Percentiles rank a stretch among this genome's conserved stretches.
Evolutionary conservation across 1,140 invertebrate species (phyloP).

Genomic region (Cydia strobilella): DNA sequence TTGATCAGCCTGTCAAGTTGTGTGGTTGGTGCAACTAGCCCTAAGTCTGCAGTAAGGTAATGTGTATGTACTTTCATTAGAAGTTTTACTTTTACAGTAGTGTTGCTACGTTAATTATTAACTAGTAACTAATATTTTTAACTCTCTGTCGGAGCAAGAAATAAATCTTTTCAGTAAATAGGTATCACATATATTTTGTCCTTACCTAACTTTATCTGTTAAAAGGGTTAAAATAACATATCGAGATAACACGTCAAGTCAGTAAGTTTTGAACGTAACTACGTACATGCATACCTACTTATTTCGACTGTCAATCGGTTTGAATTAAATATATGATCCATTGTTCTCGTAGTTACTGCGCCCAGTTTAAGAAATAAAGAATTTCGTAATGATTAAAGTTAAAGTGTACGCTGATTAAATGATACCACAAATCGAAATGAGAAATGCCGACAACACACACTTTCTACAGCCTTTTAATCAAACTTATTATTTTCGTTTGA

Average conservation of each 20-base stretch:
- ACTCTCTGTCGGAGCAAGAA: too few relatives aligned
- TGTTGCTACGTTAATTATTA: too few relatives aligned
- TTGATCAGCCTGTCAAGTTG: too few relatives aligned
- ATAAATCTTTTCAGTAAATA: too few relatives aligned
- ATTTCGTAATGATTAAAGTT: not conserved
- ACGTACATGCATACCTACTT: not conserved
- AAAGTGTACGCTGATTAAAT: not conserved
- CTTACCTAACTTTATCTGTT: not conserved
- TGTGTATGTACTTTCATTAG: too few relatives aligned
- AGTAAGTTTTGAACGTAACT: not conserved
- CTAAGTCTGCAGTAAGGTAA: too few relatives aligned
- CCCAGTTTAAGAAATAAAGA: not conserved
- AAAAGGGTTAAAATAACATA: not conserved
- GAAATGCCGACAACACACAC: not conserved
- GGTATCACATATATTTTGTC: too few relatives aligned
- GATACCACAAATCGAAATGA: not conserved
- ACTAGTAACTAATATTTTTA: too few relatives aligned
- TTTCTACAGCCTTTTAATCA: too few relatives aligned
- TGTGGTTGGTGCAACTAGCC: too few relatives aligned
- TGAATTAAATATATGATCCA: slow-evolving; percentile 9
- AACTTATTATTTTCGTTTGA: too few relatives aligned
- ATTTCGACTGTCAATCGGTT: not conserved
- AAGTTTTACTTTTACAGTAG: too few relatives aligned
- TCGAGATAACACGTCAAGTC: not conserved
- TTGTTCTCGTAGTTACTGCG: not conserved